A percentile compares a stretch with the other conserved stretches of the same genome.
Conservation (phyloP, 2,113 vertebrate species). For the Muscicapa adusta region DNA sequence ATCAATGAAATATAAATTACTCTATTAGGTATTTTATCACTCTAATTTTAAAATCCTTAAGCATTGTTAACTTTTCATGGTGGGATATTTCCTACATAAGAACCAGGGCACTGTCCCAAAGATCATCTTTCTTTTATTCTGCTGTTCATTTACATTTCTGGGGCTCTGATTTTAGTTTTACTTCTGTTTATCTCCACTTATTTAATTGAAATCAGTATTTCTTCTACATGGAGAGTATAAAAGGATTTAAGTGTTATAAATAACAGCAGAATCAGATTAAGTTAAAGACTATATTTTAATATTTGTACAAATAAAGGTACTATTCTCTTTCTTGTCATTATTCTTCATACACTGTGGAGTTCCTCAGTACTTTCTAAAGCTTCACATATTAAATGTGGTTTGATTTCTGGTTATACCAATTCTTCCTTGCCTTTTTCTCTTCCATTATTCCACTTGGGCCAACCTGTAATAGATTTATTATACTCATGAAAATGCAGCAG, state of each 20-base stretch:
- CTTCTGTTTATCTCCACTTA: neutral
- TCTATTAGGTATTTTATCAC: neutral
- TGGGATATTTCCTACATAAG: neutral
- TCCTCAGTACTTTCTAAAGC: neutral
- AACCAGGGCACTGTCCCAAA: neutral
- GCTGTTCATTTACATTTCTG: neutral
- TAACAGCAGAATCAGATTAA: neutral
- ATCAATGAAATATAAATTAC: neutral
- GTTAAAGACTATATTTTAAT: neutral
- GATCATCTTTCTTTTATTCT: neutral
- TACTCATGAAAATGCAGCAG: conserved; percentile 7
- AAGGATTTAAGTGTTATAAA: neutral
- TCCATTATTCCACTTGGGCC: neutral
- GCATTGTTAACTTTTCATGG: neutral
- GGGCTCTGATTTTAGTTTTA: neutral
- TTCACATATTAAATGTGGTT: neutral
- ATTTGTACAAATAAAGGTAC: neutral
- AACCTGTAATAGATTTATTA: neutral
- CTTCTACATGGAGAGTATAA: neutral
- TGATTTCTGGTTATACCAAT: neutral
- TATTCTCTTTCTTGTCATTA: neutral
- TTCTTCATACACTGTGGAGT: neutral
- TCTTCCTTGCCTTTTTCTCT: neutral
- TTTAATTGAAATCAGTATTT: neutral
- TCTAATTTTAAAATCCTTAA: neutral